Base-by-base conservation (phyloP, 2,797 vertebrate species). In the Caiman crocodilus region DNA sequence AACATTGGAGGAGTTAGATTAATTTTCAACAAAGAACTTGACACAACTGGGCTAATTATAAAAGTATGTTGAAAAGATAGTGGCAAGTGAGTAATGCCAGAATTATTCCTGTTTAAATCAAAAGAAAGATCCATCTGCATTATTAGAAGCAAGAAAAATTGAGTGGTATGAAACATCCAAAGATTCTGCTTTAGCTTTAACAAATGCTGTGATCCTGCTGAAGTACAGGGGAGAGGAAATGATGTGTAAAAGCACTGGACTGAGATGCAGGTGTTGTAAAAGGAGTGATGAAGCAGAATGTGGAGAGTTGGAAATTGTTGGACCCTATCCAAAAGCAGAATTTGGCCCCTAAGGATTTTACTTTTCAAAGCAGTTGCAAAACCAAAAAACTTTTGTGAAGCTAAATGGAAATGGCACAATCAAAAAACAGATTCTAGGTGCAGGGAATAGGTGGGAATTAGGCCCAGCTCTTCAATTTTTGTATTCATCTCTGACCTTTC, bases 21-120 rank as follows among this genome's bases (percentile, higher is more conserved):
- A 58, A 69, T 88, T 90, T 86, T 84, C 17, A 12, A 28, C 42
- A 64, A 85, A 86, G 67, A 77, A 65, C 35, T 23, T 75, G 74
- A 77, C 28, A 85, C 30, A 85, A 59, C n/a, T 64, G 71, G 74
- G 56, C 79, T 81, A 88, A 69, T 85, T 92, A 35, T 71, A 82
- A 89, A 75, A 90, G 32, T 23, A 50, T 28, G 7, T 84, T 42
- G 79, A 55, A n/a, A 88, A 67, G n/a, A 88, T 84, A 61, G 83
- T 76, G 63, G 26, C 42, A 85, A 69, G 2, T 76, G 55, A 82
- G 67, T 94, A 93, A 65, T 87, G 16, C 11, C 16, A 64, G 82
- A 81, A 82, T 86, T 6, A 28, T 86, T 74, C 59, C 65, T 0
- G 30, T 28, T 76, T 87, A 14, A 82, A 88, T 91, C 63, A 30